A percentile compares a stretch with the other conserved stretches of the same genome.
These are phyloP conservation scores for Brachypodius melanocephalos DNA, from an alignment of 2,113 vertebrate genomes.

Conservation along the genomic window DNA sequence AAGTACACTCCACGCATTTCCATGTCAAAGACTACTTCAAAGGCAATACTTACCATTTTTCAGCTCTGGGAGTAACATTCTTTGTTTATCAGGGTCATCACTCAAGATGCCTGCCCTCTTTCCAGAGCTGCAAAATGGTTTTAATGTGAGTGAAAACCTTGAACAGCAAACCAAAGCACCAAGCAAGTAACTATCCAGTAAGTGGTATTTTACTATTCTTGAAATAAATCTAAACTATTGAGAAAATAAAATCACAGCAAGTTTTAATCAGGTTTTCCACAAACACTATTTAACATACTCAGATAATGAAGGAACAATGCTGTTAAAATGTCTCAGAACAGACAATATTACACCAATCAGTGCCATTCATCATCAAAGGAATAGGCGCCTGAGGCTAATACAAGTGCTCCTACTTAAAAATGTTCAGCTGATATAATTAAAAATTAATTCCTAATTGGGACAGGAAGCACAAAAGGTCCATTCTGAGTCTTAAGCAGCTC, in stretches of 20 bases:
- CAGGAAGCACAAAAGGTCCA: conserved; percentile 56
- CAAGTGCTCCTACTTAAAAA: neutral
- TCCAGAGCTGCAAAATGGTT: conserved; percentile 21
- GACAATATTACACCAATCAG: neutral
- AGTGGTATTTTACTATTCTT: neutral
- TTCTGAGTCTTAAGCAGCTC: conserved; percentile 54
- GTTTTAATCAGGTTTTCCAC: neutral
- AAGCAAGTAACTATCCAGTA: neutral
- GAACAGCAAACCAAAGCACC: neutral
- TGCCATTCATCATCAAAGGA: neutral
- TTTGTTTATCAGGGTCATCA: conserved; percentile 50
- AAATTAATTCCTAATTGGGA: conserved; percentile 60
- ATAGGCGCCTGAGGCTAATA: neutral
- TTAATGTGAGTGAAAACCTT: neutral
- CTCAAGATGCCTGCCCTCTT: neutral
- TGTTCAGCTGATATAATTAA: conserved; percentile 50
- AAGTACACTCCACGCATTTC: neutral
- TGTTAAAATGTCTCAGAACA: neutral
- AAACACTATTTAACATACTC: neutral
- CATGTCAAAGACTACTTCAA: conserved; percentile 51
- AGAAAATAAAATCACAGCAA: neutral
- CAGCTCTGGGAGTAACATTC: conserved; percentile 33
- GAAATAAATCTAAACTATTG: neutral
- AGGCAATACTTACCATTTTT: conserved; percentile 20
- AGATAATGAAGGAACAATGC: neutral